Conservation (phyloP, 2,797 vertebrate species). For the Darevskia nairensis region DNA sequence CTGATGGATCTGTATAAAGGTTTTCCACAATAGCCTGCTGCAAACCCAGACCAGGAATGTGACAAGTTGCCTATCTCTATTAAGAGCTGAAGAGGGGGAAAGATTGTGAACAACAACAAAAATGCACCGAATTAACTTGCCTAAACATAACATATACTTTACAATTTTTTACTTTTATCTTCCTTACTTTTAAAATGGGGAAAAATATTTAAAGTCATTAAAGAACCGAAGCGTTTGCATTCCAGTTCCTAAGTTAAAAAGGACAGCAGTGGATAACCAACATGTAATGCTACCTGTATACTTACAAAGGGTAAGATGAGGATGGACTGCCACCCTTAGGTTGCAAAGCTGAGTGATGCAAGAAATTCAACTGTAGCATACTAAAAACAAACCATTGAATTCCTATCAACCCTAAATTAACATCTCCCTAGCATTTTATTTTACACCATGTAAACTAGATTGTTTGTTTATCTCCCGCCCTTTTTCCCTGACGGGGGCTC, state of each 20-base stretch:
- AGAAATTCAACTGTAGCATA: background rate
- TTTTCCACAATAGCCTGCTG: background rate
- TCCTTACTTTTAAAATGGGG: background rate
- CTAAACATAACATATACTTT: no score
- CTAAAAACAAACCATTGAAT: background rate
- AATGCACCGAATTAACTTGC: background rate
- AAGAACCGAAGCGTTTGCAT: background rate
- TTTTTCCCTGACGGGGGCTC: no score
- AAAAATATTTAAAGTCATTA: background rate
- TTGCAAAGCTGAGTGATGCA: background rate
- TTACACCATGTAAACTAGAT: background rate
- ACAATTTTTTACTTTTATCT: no score
- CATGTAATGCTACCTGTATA: background rate
- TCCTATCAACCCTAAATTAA: background rate
- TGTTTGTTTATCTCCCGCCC: background rate
- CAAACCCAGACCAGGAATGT: background rate
- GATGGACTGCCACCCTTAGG: background rate
- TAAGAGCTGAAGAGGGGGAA: no score
- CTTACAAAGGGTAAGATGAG: background rate
- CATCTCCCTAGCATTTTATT: background rate
- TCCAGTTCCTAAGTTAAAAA: background rate
- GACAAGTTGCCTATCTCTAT: fast-evolving
- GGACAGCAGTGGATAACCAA: background rate
- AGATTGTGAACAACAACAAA: background rate
- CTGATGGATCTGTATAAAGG: no score